These are phyloP conservation scores for Caenorhabditis inopinata DNA, from an alignment of 1,140 invertebrate genomes.

Conservation along the genomic window DNA sequence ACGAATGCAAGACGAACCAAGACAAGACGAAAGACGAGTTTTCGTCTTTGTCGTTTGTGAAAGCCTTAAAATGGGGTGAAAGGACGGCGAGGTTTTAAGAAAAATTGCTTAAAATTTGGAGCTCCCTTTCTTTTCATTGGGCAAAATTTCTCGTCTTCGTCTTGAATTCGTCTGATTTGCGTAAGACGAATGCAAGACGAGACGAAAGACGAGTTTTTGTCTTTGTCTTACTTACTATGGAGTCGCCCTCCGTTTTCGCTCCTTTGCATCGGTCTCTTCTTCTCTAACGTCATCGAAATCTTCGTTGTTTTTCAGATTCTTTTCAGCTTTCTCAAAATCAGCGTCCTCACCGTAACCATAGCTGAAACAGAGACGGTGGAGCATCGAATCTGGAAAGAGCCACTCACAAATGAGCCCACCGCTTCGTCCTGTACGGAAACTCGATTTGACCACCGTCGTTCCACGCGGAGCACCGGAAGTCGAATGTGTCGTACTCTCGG, in stretches of 20 bases:
- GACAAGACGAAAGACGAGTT: no score
- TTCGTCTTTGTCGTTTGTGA: no score
- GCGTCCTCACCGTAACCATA: neutral
- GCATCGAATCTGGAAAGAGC: neutral
- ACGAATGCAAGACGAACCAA: no score
- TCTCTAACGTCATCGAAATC: neutral
- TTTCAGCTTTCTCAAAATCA: neutral
- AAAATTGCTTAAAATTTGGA: neutral
- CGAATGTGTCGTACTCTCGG: neutral
- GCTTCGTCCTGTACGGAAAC: neutral
- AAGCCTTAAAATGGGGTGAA: no score
- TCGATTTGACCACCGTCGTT: neutral
- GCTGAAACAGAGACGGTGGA: no score
- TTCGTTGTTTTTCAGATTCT: neutral
- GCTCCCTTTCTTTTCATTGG: neutral
- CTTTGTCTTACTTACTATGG: neutral
- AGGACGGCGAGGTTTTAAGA: no score
- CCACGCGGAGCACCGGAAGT: conserved; percentile 21
- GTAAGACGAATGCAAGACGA: no score
- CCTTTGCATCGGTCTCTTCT: neutral
- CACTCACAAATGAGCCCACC: neutral
- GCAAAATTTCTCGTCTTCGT: no score
- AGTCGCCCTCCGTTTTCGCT: neutral
- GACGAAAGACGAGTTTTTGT: no score
- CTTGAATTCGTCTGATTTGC: no score